These are phyloP conservation scores for Diorhabda elongata DNA, from an alignment of 1,140 invertebrate species.

Conservation along the genomic window DNA sequence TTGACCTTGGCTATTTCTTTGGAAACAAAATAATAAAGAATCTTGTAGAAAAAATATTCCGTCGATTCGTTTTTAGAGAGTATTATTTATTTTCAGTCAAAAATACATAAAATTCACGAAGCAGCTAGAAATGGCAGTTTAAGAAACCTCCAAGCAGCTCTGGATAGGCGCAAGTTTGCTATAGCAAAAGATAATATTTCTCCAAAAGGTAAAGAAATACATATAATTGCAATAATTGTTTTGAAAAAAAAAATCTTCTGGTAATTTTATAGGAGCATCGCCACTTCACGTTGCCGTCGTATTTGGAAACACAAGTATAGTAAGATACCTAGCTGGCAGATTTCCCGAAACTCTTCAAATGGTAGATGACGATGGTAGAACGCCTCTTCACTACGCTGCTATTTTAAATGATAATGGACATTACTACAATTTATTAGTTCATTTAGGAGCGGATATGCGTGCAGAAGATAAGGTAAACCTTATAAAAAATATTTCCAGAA, in stretches of 20 bases:
- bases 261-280: constrained; percentile 63
- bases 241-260: too few species aligned
- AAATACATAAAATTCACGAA: constrained; percentile 82
- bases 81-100: constrained; percentile 59
- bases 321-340: constrained; percentile 63
- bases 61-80: too few species aligned
- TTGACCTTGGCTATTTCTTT: too few species aligned
- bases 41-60: too few species aligned
- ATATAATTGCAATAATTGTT: too few species aligned
- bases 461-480: constrained; percentile 69
- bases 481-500: too few species aligned
- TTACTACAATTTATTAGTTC: constrained; percentile 80
- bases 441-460: constrained; percentile 79
- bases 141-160: constrained; percentile 74
- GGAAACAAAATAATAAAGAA: too few species aligned
- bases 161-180: constrained; percentile 88
- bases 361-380: constrained; percentile 75
- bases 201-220: constrained; percentile 51
- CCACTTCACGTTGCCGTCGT: constrained; percentile 89
- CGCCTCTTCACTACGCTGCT: constrained; percentile 87
- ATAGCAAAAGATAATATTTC: constrained; percentile 75
- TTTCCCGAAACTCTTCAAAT: constrained; percentile 77
- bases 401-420: constrained; percentile 81
- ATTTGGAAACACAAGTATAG: constrained; percentile 67
- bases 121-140: constrained; percentile 83